These are phyloP conservation scores for Gallinago undulata DNA, from an alignment of 2,113 vertebrate species.

Conservation along the genomic window DNA sequence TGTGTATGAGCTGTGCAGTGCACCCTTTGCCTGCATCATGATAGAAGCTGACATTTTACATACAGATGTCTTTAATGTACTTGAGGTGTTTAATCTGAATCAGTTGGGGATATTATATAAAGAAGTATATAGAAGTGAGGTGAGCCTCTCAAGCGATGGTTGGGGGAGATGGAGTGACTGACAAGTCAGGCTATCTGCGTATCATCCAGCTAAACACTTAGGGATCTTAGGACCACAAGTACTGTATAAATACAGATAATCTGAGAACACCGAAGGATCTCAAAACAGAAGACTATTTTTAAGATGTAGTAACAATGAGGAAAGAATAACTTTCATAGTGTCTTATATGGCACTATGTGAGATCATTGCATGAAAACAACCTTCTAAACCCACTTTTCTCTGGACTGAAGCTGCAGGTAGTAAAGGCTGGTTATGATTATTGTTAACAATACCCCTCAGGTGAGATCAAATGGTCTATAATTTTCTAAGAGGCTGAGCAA, in stretches of 20 bases:
- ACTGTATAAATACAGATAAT: conserved; percentile 31
- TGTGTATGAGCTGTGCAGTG: not conserved
- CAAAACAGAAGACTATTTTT: conserved; percentile 13
- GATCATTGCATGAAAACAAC: not conserved
- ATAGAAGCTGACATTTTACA: not conserved
- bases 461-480: not conserved
- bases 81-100: not conserved
- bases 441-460: not conserved
- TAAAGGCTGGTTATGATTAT: not conserved
- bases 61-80: not conserved
- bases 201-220: not conserved
- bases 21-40: not conserved
- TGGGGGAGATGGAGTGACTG: not conserved
- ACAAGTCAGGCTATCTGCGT: conserved; percentile 20
- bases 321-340: not conserved
- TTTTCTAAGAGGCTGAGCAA: not conserved
- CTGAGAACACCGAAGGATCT: not conserved
- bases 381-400: not conserved
- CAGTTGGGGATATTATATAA: not conserved
- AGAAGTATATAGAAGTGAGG: not conserved
- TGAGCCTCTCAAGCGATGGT: not conserved
- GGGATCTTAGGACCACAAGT: not conserved
- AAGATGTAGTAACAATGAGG: not conserved
- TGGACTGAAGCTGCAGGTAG: not conserved
- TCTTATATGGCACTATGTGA: not conserved